Evolutionary conservation across 2,888 invertebrate genomes (phyloP), one percentile per base, ranked within the genome.

Genomic region (Silvanus unidentatus): DNA sequence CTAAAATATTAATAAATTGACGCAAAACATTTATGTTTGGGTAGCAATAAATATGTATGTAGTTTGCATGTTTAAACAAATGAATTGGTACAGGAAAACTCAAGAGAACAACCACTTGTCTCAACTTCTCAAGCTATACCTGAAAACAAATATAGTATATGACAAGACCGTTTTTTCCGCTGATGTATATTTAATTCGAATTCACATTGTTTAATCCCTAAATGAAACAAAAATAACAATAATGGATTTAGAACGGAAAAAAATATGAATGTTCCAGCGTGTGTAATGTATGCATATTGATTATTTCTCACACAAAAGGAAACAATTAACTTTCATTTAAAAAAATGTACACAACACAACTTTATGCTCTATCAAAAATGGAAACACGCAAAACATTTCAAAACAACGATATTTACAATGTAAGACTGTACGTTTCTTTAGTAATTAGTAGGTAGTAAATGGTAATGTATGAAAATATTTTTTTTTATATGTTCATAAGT

Each of bases 281-380:
- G 42, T 47, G 53, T 56, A 57, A 22, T 22, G 22, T 44, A 42
- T 47, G 53, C 57, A 57, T 49, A 52, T 49, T 48, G 49, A 53
- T 50, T 45, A 44, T 16, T 45, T 48, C 39, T 40, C 44, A 51
- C 44, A 47, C 50, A 45, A 47, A 32, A 48, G 52, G 47, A 45
- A 45, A 47, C 38, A 45, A 45, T 49, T 47, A 47, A 51, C 45
- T 45, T 43, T 42, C 39, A 48, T 48, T 48, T 42, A 48, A 6
- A 16, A 37, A 37, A 15, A 37, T 5, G 10, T 37, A 37, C 32
- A 32, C 13, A n/a, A n/a, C n/a, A n/a, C n/a, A n/a, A n/a, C n/a
- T 37, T 10, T 32, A 32, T 32, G 32, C 12, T 11, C 32, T n/a
- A 32, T 12, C 12, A 32, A 11, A n/a, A 37, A 37, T 9, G 9